Percentiles rank a stretch among this genome's conserved stretches.
These are phyloP conservation scores for Bubo bubo DNA, from an alignment of 2,113 vertebrate species.

Conservation along the genomic window DNA sequence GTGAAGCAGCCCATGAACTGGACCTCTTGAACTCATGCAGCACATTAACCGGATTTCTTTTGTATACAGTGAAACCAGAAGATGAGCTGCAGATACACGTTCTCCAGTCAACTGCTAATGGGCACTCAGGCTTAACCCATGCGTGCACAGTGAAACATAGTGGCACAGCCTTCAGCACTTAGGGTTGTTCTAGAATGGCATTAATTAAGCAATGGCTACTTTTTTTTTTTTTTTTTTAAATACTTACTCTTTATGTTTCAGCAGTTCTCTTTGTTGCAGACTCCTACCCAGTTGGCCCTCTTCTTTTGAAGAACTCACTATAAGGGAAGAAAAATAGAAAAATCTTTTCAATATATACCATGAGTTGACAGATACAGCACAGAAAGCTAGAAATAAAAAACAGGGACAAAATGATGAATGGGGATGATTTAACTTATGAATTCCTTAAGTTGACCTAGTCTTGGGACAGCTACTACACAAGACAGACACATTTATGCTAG, in stretches of 20 bases:
- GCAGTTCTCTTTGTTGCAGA: not conserved
- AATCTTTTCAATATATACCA: not conserved
- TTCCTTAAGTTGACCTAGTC: not conserved
- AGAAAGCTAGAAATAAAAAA: not conserved
- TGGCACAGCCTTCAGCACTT: not conserved
- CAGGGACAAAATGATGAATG: not conserved
- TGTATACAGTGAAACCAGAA: not conserved
- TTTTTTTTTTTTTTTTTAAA: not conserved
- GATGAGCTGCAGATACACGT: not conserved
- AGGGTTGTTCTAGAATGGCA: not conserved
- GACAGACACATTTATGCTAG: not conserved
- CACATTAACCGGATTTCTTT: not conserved
- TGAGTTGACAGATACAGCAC: not conserved
- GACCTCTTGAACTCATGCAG: not conserved
- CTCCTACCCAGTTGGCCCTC: not conserved
- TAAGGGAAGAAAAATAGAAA: not conserved
- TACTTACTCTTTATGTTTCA: slow-evolving; percentile 28
- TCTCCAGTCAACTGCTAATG: not conserved
- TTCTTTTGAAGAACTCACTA: not conserved
- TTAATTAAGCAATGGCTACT: not conserved
- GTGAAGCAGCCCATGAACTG: not conserved
- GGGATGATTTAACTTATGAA: not conserved
- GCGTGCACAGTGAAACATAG: not conserved
- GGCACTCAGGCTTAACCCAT: not conserved
- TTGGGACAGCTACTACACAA: not conserved